Evolutionary conservation across 1,140 invertebrate genomes (phyloP), one percentile per base, ranked within the genome.

Genomic region (Sarcophaga peregrina): DNA sequence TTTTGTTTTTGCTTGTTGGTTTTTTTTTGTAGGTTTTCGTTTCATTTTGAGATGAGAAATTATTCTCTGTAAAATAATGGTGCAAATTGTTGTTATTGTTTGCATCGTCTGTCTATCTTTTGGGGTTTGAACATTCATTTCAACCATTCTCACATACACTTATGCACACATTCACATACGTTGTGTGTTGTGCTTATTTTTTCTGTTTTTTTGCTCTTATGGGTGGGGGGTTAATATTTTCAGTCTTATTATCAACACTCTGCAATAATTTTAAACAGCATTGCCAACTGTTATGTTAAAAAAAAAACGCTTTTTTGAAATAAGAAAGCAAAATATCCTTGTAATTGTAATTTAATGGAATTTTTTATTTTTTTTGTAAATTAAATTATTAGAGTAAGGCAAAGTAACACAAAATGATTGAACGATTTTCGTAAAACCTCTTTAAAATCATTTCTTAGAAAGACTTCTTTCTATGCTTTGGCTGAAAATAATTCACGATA

Each of bases 61-160:
- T n/a, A 20, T 68, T 17, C 17, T 58, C 54, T 58, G 54, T 58
- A 58, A 58, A 58, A 58, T 68, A 20, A 20, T 68, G 62, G n/a
- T 68, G 62, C 17, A 15, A 9, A 48, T 48, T 62, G 58, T 62
- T 17, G 58, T 72, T 72, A 47, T 37, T 37, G 75, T 78, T 78
- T 47, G 17, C 45, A 47, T 78, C 75, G 75, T 78, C 75, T 78
- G 75, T 78, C 75, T 78, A 78, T 78, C 47, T 52, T 76, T 78
- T 78, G 75, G 75, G 75, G 75, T 78, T 78, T 78, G 75, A 78
- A 78, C 75, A 78, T 78, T 78, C 75, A 78, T 78, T 78, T 50
- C 62, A n/a, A 68, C 62, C 75, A 78, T 78, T 50, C n/a, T 50
- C 20, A 13, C 75, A 25, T 47, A 48, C 47, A 78, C 37, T 50